Percentiles rank a stretch among this genome's conserved stretches.
phyloP scores from a whole-genome alignment of 2,888 invertebrate genomes.

The Panopea generosa region DNA sequence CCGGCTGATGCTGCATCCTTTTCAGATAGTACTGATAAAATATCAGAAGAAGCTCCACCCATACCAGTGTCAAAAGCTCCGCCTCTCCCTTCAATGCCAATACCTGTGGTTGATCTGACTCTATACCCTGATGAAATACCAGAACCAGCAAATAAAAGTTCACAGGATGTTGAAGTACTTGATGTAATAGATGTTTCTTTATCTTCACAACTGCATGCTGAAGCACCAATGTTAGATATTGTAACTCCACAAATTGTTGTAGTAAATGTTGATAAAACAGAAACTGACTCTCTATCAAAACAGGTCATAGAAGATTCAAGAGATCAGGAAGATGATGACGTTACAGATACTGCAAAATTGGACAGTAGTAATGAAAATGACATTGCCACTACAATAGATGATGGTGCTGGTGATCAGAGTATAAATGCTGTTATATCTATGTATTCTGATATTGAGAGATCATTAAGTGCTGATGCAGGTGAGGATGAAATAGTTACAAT shows the following conservation, averaged over 20 bases:
- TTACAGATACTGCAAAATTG: conserved; percentile 1
- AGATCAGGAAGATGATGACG: conserved; percentile 28
- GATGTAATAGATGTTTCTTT: conserved; percentile 42
- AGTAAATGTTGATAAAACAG: conserved; percentile 1
- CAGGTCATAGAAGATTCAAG: conserved; percentile 39
- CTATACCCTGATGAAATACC: conserved; percentile 41
- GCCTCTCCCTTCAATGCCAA: conserved; percentile 17
- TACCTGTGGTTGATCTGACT: conserved; percentile 39
- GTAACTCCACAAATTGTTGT: conserved; percentile 3
- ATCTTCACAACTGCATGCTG: conserved; percentile 47
- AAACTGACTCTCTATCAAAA: conserved; percentile 33
- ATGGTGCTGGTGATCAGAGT: conserved; percentile 35
- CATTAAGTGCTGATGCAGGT: conserved; percentile 3
- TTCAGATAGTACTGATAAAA: background rate
- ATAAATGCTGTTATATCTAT: conserved; percentile 50
- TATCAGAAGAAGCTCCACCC: background rate
- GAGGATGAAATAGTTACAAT: background rate
- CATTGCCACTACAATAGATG: conserved; percentile 2
- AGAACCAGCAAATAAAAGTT: too few relatives aligned
- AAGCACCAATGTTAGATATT: conserved; percentile 17
- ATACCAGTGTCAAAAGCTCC: conserved; percentile 7
- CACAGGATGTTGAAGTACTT: conserved; percentile 13
- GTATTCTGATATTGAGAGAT: conserved; percentile 51
- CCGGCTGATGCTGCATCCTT: too few relatives aligned
- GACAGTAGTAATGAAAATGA: background rate